A percentile compares a stretch with the other conserved stretches of the same genome.
These are phyloP conservation scores for Phylloscopus trochilus DNA, from an alignment of 2,113 vertebrate species.

Conservation along the genomic window DNA sequence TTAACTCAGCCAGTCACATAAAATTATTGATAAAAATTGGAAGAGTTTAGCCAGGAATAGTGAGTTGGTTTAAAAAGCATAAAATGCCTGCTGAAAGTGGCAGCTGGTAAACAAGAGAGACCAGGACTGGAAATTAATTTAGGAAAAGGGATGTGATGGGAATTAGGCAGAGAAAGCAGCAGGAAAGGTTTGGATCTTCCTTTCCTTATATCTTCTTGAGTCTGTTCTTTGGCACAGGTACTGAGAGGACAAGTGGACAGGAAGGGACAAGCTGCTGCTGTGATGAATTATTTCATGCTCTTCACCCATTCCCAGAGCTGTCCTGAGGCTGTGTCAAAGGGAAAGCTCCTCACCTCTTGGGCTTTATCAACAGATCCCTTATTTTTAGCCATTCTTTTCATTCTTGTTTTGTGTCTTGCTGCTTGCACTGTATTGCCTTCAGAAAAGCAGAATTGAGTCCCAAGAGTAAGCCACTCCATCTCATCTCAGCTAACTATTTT, in stretches of 20 bases:
- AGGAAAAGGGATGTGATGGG: not conserved
- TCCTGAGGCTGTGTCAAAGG: not conserved
- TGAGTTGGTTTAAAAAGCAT: not conserved
- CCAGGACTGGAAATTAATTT: not conserved
- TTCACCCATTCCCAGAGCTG: rapidly evolving
- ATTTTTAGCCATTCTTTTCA: not conserved
- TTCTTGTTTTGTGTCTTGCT: not conserved
- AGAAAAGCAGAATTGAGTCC: not conserved
- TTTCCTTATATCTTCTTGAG: not conserved
- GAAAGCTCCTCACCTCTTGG: not conserved
- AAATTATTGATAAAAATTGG: slow-evolving; percentile 34
- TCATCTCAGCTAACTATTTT: not conserved
- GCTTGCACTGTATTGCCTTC: not conserved
- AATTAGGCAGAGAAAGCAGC: not conserved
- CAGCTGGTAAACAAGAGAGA: not conserved
- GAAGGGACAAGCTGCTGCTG: not conserved
- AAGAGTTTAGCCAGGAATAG: not conserved
- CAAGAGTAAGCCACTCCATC: not conserved
- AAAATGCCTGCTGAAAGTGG: not conserved
- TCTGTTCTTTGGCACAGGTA: not conserved
- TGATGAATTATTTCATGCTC: not conserved
- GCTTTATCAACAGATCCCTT: not conserved
- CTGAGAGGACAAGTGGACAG: not conserved
- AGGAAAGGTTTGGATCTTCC: not conserved
- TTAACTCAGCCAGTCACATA: not conserved